Evolutionary conservation across 2,113 vertebrate genomes (phyloP).

Genomic region (Oncorhynchus clarkii): DNA sequence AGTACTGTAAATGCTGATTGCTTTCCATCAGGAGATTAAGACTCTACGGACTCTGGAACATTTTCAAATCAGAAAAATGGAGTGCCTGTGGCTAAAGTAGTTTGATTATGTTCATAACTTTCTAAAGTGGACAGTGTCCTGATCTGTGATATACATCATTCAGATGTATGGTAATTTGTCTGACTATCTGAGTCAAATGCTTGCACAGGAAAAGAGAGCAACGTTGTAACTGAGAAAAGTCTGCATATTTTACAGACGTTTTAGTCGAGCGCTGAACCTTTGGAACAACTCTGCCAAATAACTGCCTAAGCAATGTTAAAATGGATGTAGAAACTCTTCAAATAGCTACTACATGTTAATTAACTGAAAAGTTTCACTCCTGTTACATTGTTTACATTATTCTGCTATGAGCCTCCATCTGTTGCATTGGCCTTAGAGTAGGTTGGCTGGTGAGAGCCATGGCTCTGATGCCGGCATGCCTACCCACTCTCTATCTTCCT

Average conservation of each 20-base stretch:
- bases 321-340: not conserved
- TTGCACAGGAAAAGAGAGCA: constrained; percentile 14
- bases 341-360: not conserved
- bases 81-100: not conserved
- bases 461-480: too few species aligned
- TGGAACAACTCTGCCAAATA: not conserved
- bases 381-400: constrained; percentile 8
- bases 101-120: constrained; percentile 29
- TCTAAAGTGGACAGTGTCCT: constrained; percentile 16
- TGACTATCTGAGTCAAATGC: not conserved
- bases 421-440: not conserved
- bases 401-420: constrained; percentile 9
- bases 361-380: constrained; percentile 8
- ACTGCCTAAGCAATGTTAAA: not conserved
- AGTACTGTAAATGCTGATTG: not conserved
- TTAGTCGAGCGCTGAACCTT: not conserved
- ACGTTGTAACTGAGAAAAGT: constrained; percentile 19
- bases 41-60: not conserved
- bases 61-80: not conserved
- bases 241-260: constrained; percentile 22
- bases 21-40: not conserved
- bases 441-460: too few species aligned
- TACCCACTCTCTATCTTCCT: too few species aligned
- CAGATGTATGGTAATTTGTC: constrained; percentile 36
- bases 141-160: constrained; percentile 26